These are phyloP conservation scores for Urocolius indicus DNA, from an alignment of 2,113 vertebrate species.

Conservation along the genomic window DNA sequence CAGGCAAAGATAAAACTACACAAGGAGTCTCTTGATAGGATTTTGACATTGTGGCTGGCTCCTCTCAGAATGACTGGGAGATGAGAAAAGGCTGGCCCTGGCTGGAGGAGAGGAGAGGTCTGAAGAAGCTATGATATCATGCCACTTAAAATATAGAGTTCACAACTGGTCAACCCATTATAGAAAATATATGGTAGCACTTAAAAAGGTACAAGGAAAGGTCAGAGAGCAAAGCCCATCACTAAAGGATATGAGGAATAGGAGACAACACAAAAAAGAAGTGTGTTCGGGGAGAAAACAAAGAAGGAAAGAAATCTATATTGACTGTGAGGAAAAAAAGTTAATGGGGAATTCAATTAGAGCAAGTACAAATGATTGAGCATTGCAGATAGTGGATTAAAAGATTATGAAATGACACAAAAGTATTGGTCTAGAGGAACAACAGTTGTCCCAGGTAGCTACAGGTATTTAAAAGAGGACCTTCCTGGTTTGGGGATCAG, in stretches of 20 bases:
- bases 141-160: slow-evolving; percentile 57
- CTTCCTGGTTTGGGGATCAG: neutral
- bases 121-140: slow-evolving; percentile 67
- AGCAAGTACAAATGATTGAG: slow-evolving; percentile 20
- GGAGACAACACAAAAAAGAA: slow-evolving; percentile 2
- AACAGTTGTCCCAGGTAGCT: neutral
- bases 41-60: neutral
- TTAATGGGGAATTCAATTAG: slow-evolving; percentile 70
- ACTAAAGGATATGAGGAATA: slow-evolving; percentile 38
- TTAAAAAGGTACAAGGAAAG: slow-evolving; percentile 60
- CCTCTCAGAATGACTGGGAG: slow-evolving; percentile 19
- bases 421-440: neutral
- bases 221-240: slow-evolving; percentile 40
- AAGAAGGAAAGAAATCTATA: slow-evolving; percentile 23
- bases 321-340: slow-evolving; percentile 23
- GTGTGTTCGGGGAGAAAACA: neutral
- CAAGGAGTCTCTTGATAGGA: neutral
- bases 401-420: slow-evolving; percentile 1
- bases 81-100: slow-evolving; percentile 2
- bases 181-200: slow-evolving; percentile 56
- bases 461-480: neutral
- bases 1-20: neutral
- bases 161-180: slow-evolving; percentile 67
- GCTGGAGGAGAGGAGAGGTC: slow-evolving; percentile 28
- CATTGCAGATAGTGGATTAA: slow-evolving; percentile 1